Evolutionary conservation across 2,888 invertebrate species (phyloP).

Genomic region (Gryllus longicercus): DNA sequence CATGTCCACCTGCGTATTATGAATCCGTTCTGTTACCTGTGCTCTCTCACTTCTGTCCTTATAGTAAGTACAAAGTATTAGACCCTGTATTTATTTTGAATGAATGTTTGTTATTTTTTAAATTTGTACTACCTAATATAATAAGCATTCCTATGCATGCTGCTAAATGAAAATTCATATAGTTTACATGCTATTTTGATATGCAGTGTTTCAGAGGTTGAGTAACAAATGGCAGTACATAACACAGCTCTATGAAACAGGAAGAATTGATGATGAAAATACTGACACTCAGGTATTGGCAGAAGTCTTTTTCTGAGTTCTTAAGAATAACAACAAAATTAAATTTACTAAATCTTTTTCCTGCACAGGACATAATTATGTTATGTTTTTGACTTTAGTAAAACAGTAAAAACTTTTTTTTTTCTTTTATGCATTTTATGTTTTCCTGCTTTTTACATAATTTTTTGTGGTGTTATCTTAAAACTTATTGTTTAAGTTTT

Average conservation of each 20-base stretch:
- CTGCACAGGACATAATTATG: no score
- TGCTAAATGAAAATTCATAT: no score
- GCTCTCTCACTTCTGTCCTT: constrained; percentile 71
- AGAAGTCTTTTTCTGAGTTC: background rate
- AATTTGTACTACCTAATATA: constrained; percentile 55
- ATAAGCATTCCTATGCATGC: constrained; percentile 39
- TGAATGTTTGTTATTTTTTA: background rate
- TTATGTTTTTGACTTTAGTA: no score
- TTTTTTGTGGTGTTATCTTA: no score
- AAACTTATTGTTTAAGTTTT: no score
- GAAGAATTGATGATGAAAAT: constrained; percentile 70
- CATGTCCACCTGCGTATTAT: constrained; percentile 80
- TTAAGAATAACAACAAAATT: no score
- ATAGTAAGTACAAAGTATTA: constrained; percentile 58
- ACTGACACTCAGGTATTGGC: constrained; percentile 61
- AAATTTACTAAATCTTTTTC: no score
- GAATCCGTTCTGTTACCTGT: constrained; percentile 73
- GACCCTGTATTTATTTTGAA: background rate
- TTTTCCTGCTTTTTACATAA: no score
- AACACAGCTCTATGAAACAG: constrained; percentile 69
- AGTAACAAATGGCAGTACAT: constrained; percentile 78
- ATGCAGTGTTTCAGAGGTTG: constrained; percentile 55
- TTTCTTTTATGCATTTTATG: no score
- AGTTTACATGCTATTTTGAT: background rate
- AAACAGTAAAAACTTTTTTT: no score